Evolutionary conservation across 2,113 vertebrate genomes (phyloP), one percentile per base, ranked within the genome.

Genomic region (Poeciliopsis turrubarensis): DNA sequence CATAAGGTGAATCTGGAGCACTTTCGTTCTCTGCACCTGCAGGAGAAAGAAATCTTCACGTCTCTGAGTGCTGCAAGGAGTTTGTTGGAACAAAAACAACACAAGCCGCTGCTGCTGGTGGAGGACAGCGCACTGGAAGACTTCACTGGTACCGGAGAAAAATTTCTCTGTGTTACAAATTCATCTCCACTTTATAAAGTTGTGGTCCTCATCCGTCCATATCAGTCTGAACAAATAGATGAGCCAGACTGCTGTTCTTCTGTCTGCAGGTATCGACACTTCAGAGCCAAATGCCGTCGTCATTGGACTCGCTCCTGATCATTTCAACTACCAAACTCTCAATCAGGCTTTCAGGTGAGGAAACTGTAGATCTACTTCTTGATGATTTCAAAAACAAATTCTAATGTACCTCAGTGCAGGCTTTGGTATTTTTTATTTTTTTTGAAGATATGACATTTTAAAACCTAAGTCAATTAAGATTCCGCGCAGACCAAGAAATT

Each of bases 11-110:
- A 41, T 47, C 17, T 47, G 44, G 44, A 47, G 15, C 17, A 54
- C 22, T 19, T 8, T 54, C 1, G 4, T n/a, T 57, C 25, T 69
- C 12, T 60, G 3, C 1, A 11, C 39, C 2, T 51, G 3, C 85
- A 95, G 1, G 97, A 98, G 75, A 92, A 94, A 0, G 98, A 99
- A 91, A 97, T 99, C 88, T 99, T 99, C 90, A 99, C 97, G 0
- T 99, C 98, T 3, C 93, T 99, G 86, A 99, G 95, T 0, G 97
- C 97, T 15, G 97, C 98, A 34, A 95, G 97, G 77, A 96, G 95
- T 74, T 91, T 99, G 69, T 66, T 99, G 82, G 96, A 97, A 87
- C 95, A 96, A 82, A 94, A 93, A 5, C 86, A 93, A 25, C 93
- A 96, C 83, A 91, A 96, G 25, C 98, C 98, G 2, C 92, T 99